Evolutionary conservation across 2,888 invertebrate species (phyloP), one percentile per base, ranked within the genome.

Genomic region (Punctoribates punctum): DNA sequence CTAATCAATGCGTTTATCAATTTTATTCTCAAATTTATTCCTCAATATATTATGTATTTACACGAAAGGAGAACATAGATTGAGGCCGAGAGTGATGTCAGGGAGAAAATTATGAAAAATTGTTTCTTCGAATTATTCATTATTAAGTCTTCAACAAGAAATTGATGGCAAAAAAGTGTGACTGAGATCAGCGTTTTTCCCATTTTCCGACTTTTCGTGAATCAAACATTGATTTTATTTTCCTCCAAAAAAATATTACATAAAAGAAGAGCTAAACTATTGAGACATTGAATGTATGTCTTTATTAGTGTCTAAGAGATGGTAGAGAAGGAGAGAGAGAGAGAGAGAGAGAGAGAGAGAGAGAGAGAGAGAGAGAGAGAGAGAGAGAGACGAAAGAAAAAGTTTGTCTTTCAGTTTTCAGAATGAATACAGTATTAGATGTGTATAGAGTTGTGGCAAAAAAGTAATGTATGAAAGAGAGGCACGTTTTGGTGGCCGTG

Each of bases 401-500:
- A 54, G 54, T 54, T 54, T 20, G 54, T 20, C n/a, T 8, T 54
- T 54, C 4, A 15, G 20, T 8, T 17, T 54, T 54, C 1, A 15
- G 20, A 54, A 17, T 54, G 54, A 54, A 54, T 54, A 54, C 20
- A 34, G 34, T n/a, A 20, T 54, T 54, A 54, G 54, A 54, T 4
- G 20, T 54, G 54, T 54, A 54, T 54, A 54, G 54, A 20, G 54
- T 20, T 54, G 34, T 54, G 54, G 48, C 15, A 15, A 15, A 17
- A 48, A 48, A 15, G 48, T 13, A 15, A 48, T 54, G 54, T n/a
- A 4, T 6, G n/a, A 54, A 5, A 54, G 54, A 17, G 15, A n/a
- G 29, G 62, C 62, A 62, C 62, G 62, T 62, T 54, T 62, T 62
- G 27, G 62, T 62, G 51, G 51, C 27, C 23, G 27, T 62, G 62